These are phyloP conservation scores for Leptinotarsa haldemani DNA, from an alignment of 2,888 invertebrate species.

Conservation along the genomic window DNA sequence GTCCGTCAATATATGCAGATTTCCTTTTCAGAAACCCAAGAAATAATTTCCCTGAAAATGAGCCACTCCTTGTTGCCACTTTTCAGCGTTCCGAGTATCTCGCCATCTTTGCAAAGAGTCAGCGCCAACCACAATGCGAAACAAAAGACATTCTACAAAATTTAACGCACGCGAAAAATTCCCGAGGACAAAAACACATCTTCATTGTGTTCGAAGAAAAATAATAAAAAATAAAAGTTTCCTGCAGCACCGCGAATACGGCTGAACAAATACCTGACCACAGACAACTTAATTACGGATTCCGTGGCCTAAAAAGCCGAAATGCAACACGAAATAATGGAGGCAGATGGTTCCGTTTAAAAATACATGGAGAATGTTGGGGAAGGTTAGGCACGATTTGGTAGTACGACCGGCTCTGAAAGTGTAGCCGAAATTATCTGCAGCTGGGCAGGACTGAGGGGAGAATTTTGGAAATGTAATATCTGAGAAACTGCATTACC, in stretches of 20 bases:
- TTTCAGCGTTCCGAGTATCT: neutral
- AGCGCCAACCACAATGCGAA: slow-evolving; percentile 22
- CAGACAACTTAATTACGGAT: slow-evolving; percentile 36
- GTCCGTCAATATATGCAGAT: no score
- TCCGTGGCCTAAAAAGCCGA: slow-evolving; percentile 34
- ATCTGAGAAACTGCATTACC: neutral
- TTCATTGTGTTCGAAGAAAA: slow-evolving; percentile 36
- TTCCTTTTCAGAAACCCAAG: no score
- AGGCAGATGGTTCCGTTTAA: slow-evolving; percentile 33
- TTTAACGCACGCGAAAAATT: slow-evolving; percentile 43
- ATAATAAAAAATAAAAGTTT: slow-evolving; percentile 21
- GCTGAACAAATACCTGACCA: slow-evolving; percentile 32
- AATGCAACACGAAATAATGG: slow-evolving; percentile 34
- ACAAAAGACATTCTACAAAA: slow-evolving; percentile 41
- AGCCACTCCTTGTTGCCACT: neutral
- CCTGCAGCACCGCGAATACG: slow-evolving; percentile 19
- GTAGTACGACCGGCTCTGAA: slow-evolving; percentile 46
- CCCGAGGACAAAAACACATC: slow-evolving; percentile 41
- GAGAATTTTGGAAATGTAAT: neutral
- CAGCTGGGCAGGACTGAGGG: slow-evolving; percentile 41
- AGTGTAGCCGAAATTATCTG: slow-evolving; percentile 38
- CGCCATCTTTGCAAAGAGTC: neutral
- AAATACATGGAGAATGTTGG: slow-evolving; percentile 47
- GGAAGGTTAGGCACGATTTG: slow-evolving; percentile 53
- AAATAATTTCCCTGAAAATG: no score